Evolutionary conservation across 2,888 invertebrate species (phyloP).

Genomic region (Thereva unica): DNA sequence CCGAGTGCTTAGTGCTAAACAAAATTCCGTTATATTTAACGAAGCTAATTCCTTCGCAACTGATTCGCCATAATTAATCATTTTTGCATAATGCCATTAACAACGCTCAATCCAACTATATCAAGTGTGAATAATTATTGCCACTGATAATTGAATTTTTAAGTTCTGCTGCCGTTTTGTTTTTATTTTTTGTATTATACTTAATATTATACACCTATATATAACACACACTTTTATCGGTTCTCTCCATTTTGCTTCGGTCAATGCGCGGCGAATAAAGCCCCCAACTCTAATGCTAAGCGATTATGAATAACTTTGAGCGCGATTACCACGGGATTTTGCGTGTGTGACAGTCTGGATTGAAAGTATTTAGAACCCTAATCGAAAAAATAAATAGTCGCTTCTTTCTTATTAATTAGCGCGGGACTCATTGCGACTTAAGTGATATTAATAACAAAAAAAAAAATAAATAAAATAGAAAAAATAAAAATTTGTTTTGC

Average conservation of each 20-base stretch:
- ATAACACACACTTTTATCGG: neutral
- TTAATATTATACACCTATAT: no score
- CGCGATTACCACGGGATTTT: slow-evolving; percentile 18
- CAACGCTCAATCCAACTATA: slow-evolving; percentile 31
- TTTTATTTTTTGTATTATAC: slow-evolving; percentile 2
- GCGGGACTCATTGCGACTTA: no score
- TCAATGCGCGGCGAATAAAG: neutral
- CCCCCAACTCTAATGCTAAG: neutral
- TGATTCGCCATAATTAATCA: slow-evolving; percentile 27
- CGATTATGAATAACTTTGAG: slow-evolving; percentile 29
- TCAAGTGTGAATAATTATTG: slow-evolving; percentile 41
- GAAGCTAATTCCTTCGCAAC: slow-evolving; percentile 1
- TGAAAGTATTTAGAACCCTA: no score
- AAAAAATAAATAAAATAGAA: no score
- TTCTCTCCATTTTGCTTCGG: neutral
- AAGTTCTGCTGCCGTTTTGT: slow-evolving; percentile 28
- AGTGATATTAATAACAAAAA: no score
- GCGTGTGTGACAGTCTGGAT: slow-evolving; percentile 22
- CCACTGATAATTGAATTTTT: slow-evolving; percentile 35
- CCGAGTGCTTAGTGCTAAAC: no score
- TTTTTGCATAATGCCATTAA: slow-evolving; percentile 40
- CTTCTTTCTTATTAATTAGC: no score
- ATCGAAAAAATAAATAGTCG: no score
- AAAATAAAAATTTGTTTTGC: no score
- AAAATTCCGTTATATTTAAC: no score